Conservation (phyloP, 2,113 vertebrate species). For the Brachypodius melanocephalos region DNA sequence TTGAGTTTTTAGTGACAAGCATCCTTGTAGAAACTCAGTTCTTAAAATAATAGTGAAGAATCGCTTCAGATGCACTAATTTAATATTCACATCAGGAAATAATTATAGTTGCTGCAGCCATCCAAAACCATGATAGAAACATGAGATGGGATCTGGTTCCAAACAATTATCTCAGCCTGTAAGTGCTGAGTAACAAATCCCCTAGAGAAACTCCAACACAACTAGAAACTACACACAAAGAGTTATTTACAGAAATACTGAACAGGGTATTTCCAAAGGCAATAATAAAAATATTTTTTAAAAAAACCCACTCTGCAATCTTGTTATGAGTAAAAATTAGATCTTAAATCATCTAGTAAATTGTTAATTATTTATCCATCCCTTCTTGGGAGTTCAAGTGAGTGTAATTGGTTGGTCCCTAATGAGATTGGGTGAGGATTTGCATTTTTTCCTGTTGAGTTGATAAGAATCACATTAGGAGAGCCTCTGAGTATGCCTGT, state of each 20-base stretch:
- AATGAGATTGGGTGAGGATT: background rate
- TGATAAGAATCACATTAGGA: background rate
- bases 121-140: background rate
- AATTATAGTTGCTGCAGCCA: background rate
- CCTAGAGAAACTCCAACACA: background rate
- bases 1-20: background rate
- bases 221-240: background rate
- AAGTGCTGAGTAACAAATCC: background rate
- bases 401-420: background rate
- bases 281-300: background rate
- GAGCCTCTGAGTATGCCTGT: background rate
- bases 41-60: background rate
- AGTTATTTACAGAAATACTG: background rate
- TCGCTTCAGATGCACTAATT: background rate
- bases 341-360: background rate
- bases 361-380: slow-evolving; percentile 9
- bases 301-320: background rate
- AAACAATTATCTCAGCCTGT: background rate
- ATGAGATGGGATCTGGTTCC: background rate
- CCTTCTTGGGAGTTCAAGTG: background rate
- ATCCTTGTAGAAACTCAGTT: background rate
- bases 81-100: background rate
- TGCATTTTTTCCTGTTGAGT: background rate
- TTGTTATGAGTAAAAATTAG: background rate
- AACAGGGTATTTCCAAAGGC: background rate